Base-by-base conservation (phyloP, 2,888 invertebrate genomes). In the Orthosia cruda region DNA sequence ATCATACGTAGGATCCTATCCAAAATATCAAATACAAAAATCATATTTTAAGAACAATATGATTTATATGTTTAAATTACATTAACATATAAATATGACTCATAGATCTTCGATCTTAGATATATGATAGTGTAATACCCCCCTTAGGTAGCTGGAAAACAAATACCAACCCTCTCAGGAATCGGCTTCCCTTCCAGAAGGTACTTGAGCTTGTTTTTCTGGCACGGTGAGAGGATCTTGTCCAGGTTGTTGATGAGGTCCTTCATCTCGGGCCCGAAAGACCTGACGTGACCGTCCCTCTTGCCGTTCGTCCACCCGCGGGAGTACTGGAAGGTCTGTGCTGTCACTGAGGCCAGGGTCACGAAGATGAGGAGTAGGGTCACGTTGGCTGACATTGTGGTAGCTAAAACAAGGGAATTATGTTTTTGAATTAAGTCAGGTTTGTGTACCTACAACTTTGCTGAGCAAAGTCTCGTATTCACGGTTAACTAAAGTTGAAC, bases 271-370 rank as follows among this genome's bases (percentile, higher is more conserved):
- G 77, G 79, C 13, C 88, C 76, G 87, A 91, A 74, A 91, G 92
- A 45, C 61, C 61, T 61, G 0, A 87, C 92, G 75, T 92, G 93
- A 0, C 95, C 94, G 67, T 93, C 95, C 0, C 98, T 93, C 88
- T 98, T 98, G 32, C 98, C 98, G 89, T 98, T 98, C 80, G 98
- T 98, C 98, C 98, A 98, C 9, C 98, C 98, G 0, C 97, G 95
- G 57, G 98, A 98, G 93, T 98, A 98, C 89, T 98, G 98, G 95
- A 98, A 98, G 11, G 98, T 98, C 94, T 98, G 98, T 0, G 97
- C 97, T 0, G 96, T 91, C 63, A 96, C 96, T 7, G 95, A 92
- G 0, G 95, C 92, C 58, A 97, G 84, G 23, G 96, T 92, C 84
- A 97, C 92, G 69, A 97, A 87, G 65, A 97, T 87, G 23, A 97